Conservation (phyloP, 1,140 invertebrate species). For the Harpegnathos saltator region DNA sequence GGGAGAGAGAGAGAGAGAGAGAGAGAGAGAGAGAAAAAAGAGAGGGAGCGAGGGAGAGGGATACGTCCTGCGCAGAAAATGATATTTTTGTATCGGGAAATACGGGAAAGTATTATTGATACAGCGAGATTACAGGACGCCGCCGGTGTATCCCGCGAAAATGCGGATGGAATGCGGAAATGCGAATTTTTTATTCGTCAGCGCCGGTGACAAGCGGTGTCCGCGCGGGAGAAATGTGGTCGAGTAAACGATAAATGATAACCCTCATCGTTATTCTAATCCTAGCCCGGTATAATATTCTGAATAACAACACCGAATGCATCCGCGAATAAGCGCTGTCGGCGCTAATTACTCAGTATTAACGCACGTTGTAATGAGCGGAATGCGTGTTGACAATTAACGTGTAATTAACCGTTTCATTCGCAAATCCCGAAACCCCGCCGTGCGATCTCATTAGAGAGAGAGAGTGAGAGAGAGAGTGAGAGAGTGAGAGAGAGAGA, state of each 20-base stretch:
- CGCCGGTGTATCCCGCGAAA: too few relatives aligned
- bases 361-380: background rate
- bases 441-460: slow-evolving; percentile 2
- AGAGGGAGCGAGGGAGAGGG: too few relatives aligned
- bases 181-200: too few relatives aligned
- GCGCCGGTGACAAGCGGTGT: too few relatives aligned
- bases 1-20: background rate
- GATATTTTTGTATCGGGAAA: background rate
- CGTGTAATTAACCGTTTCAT: slow-evolving; percentile 11
- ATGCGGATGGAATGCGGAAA: too few relatives aligned
- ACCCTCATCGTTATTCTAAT: slow-evolving; percentile 1
- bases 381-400: slow-evolving; percentile 14
- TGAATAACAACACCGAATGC: slow-evolving; percentile 6
- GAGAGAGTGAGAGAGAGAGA: too few relatives aligned
- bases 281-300: background rate
- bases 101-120: slow-evolving; percentile 25
- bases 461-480: too few relatives aligned
- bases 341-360: slow-evolving; percentile 21
- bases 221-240: too few relatives aligned
- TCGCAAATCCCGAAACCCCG: background rate
- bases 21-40: too few relatives aligned
- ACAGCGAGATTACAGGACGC: background rate
- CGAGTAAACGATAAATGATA: slow-evolving; percentile 15
- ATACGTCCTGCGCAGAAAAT: background rate
- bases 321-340: background rate